These are phyloP conservation scores for Elgaria multicarinata DNA, from an alignment of 2,113 vertebrate species.

Conservation along the genomic window DNA sequence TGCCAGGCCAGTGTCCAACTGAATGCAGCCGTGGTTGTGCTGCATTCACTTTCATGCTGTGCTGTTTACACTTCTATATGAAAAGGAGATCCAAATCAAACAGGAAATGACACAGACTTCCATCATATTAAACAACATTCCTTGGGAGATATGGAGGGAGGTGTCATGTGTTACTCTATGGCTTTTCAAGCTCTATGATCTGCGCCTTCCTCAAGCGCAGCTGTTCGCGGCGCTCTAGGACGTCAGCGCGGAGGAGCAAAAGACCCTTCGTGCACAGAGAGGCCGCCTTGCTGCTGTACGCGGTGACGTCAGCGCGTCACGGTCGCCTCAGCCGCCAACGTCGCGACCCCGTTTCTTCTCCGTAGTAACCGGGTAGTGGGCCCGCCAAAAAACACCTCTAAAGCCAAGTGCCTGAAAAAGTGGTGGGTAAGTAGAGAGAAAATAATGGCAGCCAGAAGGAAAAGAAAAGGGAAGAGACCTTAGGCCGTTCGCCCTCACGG, in stretches of 20 bases:
- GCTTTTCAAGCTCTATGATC: background rate
- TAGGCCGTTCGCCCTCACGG: background rate
- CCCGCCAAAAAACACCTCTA: too few relatives aligned
- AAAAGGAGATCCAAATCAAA: background rate
- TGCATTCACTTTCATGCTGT: too few relatives aligned
- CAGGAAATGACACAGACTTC: too few relatives aligned
- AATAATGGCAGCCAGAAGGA: background rate
- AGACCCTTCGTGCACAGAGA: background rate
- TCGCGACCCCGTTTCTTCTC: background rate
- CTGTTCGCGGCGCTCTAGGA: too few relatives aligned
- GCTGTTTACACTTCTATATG: background rate
- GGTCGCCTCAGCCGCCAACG: background rate
- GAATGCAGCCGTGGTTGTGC: background rate
- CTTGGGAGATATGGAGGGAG: background rate
- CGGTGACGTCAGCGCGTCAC: conserved; percentile 2
- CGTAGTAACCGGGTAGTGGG: background rate
- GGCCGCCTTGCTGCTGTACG: background rate
- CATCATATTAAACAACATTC: background rate
- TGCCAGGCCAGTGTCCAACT: background rate
- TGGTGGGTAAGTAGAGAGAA: conserved; percentile 30
- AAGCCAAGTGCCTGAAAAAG: conserved; percentile 43
- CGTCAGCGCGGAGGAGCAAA: background rate
- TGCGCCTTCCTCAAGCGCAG: background rate
- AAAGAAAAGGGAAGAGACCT: background rate
- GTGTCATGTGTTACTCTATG: background rate